Conservation (phyloP, 1,140 invertebrate species). For the Triops cancriformis region DNA sequence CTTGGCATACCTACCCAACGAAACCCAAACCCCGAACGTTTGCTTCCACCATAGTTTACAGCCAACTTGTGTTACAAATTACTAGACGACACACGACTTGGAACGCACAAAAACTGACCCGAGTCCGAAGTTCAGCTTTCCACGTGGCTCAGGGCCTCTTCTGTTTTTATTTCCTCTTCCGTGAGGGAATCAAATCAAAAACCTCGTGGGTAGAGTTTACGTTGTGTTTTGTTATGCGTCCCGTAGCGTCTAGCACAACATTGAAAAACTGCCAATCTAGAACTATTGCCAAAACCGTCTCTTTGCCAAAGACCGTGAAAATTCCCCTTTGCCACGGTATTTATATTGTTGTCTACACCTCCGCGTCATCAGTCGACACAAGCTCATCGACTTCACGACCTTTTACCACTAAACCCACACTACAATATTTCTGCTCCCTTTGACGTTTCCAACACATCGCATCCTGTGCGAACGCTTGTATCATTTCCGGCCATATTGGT, state of each 20-base stretch:
- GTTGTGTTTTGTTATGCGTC: constrained; percentile 27
- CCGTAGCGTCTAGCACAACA: constrained; percentile 13
- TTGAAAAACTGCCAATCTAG: constrained; percentile 14
- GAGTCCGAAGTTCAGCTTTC: no score
- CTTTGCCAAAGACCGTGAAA: constrained; percentile 13
- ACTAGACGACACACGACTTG: no score
- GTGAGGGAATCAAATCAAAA: neutral
- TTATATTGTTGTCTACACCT: neutral
- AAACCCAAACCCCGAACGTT: no score
- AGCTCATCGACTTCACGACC: neutral
- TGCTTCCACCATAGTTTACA: no score
- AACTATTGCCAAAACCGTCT: neutral
- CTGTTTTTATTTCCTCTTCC: no score
- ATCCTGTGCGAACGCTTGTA: neutral
- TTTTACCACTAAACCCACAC: neutral
- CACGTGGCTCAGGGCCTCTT: no score
- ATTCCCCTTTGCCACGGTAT: neutral
- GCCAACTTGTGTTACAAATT: no score
- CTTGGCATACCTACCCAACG: no score
- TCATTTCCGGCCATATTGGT: neutral
- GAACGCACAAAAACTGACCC: no score
- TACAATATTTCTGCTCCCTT: neutral
- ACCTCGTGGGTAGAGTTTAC: neutral
- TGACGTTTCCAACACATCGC: neutral
- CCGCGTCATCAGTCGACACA: neutral